These are phyloP conservation scores for Oxyscelio sp. DNA, from an alignment of 2,888 invertebrate species.

Conservation along the genomic window DNA sequence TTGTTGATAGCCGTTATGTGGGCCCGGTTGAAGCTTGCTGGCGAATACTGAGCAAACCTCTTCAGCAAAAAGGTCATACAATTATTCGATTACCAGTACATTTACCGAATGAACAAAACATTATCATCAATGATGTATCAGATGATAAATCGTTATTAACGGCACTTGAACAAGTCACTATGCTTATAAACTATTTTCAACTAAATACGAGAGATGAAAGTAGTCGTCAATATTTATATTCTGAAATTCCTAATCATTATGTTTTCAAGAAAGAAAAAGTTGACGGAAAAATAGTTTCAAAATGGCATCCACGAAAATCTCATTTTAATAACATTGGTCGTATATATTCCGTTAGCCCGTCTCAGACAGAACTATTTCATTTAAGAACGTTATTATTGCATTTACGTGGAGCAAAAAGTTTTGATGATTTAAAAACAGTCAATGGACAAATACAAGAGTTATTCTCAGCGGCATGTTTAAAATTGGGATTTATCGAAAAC, in stretches of 20 bases:
- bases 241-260: not conserved
- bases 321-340: too few species aligned
- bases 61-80: not conserved
- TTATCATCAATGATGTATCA: not conserved
- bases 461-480: too few species aligned
- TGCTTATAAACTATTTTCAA: constrained; percentile 14
- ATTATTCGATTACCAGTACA: too few species aligned
- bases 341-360: too few species aligned
- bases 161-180: constrained; percentile 6
- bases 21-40: too few species aligned
- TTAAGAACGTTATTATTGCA: too few species aligned
- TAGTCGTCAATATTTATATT: not conserved
- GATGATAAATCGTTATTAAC: constrained; percentile 1
- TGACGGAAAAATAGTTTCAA: not conserved
- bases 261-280: not conserved
- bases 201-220: constrained; percentile 5
- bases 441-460: constrained; percentile 13
- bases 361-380: too few species aligned
- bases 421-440: too few species aligned
- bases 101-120: not conserved
- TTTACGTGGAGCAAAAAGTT: too few species aligned
- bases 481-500: too few species aligned
- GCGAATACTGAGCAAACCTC: too few species aligned
- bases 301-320: not conserved
- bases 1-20: not conserved